Percentiles rank a stretch among this genome's conserved stretches.
Conservation (phyloP, 2,797 vertebrate genomes). For the Calcarius lapponicus region DNA sequence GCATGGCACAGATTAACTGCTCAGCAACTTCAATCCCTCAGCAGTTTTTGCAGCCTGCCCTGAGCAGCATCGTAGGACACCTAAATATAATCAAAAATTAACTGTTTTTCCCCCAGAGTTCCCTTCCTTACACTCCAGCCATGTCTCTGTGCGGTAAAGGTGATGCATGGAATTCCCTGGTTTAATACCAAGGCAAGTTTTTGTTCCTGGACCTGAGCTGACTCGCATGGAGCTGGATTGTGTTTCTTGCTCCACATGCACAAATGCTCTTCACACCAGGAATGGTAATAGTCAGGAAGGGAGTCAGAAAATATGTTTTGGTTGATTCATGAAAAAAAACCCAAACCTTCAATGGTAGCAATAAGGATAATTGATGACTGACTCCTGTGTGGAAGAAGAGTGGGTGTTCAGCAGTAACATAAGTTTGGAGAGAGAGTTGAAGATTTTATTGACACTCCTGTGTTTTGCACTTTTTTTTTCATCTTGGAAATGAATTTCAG, state of each 20-base stretch:
- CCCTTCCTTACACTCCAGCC: neutral
- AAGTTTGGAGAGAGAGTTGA: neutral
- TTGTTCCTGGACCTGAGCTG: neutral
- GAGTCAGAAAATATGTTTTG: neutral
- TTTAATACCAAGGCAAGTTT: neutral
- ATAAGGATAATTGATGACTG: neutral
- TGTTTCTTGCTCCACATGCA: neutral
- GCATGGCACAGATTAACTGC: neutral
- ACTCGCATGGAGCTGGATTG: rapidly evolving
- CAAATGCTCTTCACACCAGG: neutral
- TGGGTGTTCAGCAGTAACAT: neutral
- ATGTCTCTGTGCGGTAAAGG: neutral
- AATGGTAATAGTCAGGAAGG: neutral
- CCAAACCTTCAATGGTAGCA: neutral
- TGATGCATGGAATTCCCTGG: neutral
- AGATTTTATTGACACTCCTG: constrained; percentile 16
- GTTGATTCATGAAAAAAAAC: neutral
- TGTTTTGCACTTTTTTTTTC: constrained; percentile 12
- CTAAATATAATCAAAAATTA: neutral
- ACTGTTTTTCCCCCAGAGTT: neutral
- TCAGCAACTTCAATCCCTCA: neutral
- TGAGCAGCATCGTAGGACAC: neutral
- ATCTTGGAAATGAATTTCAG: constrained; percentile 42
- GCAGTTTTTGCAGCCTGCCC: neutral
- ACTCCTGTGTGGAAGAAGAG: neutral